phyloP scores from a whole-genome alignment of 2,113 vertebrate species.

The Brevimyrus niger region DNA sequence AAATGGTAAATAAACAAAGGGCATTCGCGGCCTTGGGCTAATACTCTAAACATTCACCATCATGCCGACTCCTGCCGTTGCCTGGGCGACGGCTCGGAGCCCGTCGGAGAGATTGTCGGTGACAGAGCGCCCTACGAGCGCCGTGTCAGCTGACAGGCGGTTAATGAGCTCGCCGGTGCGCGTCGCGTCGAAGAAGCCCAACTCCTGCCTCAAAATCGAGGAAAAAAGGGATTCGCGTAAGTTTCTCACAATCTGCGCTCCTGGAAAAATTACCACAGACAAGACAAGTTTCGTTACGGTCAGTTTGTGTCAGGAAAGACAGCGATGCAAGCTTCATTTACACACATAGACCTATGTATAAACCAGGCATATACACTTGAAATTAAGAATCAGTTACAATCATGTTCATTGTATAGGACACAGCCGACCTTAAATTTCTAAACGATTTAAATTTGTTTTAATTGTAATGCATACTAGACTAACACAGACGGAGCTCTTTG shows the following conservation, averaged over 20 bases:
- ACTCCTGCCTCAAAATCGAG: constrained; percentile 86
- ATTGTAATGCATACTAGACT: neutral
- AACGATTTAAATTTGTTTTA: neutral
- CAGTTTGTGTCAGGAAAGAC: neutral
- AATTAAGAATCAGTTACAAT: neutral
- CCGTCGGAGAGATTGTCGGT: constrained; percentile 96
- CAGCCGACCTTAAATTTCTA: neutral
- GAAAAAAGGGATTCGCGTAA: constrained; percentile 78
- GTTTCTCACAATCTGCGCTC: constrained; percentile 82
- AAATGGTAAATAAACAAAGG: neutral
- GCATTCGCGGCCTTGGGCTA: neutral
- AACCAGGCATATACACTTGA: neutral
- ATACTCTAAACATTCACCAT: constrained; percentile 68
- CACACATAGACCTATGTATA: neutral
- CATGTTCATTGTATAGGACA: neutral
- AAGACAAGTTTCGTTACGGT: neutral
- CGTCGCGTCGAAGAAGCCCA: constrained; percentile 89
- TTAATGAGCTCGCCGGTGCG: constrained; percentile 92
- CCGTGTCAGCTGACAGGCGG: constrained; percentile 84
- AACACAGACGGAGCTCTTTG: neutral
- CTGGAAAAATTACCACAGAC: constrained; percentile 52
- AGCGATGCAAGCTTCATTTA: neutral
- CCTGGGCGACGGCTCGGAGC: constrained; percentile 82
- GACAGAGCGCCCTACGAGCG: constrained; percentile 74
- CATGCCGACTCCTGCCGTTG: constrained; percentile 82